phyloP scores from a whole-genome alignment of 2,888 invertebrate genomes.

The Drosophila pseudotakahashii region DNA sequence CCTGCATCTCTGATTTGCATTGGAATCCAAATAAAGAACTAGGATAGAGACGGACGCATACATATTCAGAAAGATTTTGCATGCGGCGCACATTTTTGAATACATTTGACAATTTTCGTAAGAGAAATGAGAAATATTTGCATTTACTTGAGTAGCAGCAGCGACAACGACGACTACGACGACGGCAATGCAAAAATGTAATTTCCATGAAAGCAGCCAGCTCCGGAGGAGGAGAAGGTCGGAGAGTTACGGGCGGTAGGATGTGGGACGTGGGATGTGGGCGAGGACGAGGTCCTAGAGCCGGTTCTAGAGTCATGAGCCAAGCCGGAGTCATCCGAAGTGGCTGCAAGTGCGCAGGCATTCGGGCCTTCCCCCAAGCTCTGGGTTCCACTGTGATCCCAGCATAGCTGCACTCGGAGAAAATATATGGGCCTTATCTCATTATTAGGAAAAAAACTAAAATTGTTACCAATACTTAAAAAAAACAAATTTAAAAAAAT shows the following conservation, averaged over 20 bases:
- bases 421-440: neutral
- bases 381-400: constrained; percentile 16
- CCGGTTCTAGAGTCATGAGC: constrained; percentile 38
- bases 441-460: neutral
- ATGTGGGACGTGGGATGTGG: constrained; percentile 5
- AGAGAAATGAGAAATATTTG: constrained; percentile 80
- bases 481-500: too few relatives aligned
- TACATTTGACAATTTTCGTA: constrained; percentile 79
- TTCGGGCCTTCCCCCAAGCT: constrained; percentile 30
- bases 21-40: constrained; percentile 62
- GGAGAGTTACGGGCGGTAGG: constrained; percentile 7
- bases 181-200: constrained; percentile 73
- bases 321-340: constrained; percentile 54
- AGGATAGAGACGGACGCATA: constrained; percentile 40
- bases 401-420: constrained; percentile 4
- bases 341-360: constrained; percentile 67
- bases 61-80: constrained; percentile 79
- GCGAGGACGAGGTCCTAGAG: neutral
- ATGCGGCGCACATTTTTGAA: constrained; percentile 79
- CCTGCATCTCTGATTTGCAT: constrained; percentile 55
- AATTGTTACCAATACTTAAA: too few relatives aligned
- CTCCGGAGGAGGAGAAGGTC: constrained; percentile 18
- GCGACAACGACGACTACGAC: constrained; percentile 22
- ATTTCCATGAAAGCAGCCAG: constrained; percentile 76
- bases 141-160: constrained; percentile 80